A percentile compares a stretch with the other conserved stretches of the same genome.
Conservation (phyloP, 2,888 invertebrate species). For the Amphimallon solstitiale region DNA sequence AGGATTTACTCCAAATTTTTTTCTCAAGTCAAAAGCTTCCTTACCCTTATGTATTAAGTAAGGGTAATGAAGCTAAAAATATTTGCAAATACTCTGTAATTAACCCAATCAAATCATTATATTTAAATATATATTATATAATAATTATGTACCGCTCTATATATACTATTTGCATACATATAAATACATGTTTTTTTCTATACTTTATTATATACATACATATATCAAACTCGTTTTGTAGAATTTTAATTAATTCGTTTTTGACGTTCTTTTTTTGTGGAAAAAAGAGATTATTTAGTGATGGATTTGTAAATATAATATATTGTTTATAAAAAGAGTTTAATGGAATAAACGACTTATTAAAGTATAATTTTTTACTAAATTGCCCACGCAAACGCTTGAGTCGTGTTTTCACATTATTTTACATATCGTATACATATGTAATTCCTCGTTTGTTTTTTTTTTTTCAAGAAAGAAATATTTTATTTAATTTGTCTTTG, state of each 20-base stretch:
- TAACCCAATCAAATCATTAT: too few species aligned
- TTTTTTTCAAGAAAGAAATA: not conserved
- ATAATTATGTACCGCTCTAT: not conserved
- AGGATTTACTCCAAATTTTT: not conserved
- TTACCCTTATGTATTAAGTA: too few species aligned
- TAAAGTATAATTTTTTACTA: constrained; percentile 23
- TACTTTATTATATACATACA: constrained; percentile 26
- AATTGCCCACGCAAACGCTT: constrained; percentile 54
- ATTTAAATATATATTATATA: not conserved
- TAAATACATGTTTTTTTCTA: constrained; percentile 39
- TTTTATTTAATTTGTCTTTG: not conserved
- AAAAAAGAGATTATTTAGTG: constrained; percentile 33
- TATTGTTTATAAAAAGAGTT: constrained; percentile 41
- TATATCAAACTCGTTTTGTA: constrained; percentile 32
- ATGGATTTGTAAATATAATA: constrained; percentile 39
- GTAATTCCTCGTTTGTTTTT: not conserved
- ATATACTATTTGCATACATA: too few species aligned
- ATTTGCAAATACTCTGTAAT: too few species aligned
- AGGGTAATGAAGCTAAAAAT: too few species aligned
- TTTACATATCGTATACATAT: not conserved
- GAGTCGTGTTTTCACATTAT: constrained; percentile 42
- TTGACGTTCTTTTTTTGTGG: constrained; percentile 21
- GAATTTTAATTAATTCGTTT: constrained; percentile 31
- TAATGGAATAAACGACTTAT: constrained; percentile 42
- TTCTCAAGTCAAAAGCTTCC: too few species aligned